Percentiles rank a stretch among this genome's conserved stretches.
phyloP scores from a whole-genome alignment of 2,888 invertebrate genomes.

The Parnassius smintheus region DNA sequence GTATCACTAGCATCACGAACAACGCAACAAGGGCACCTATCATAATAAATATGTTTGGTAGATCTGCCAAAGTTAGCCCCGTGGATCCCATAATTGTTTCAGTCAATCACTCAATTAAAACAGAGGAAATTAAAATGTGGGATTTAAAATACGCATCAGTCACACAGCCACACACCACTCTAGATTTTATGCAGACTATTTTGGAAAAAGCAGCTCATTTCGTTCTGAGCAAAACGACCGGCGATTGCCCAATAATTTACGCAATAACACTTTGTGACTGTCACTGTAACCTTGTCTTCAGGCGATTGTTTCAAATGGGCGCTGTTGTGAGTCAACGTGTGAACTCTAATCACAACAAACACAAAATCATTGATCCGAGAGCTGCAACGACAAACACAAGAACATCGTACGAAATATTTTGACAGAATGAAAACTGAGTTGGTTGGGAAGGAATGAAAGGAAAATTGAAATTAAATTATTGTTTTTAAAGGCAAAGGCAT shows the following conservation, averaged over 20 bases:
- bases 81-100: constrained; percentile 63
- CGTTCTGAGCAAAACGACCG: constrained; percentile 38
- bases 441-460: too few relatives aligned
- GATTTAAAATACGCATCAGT: constrained; percentile 52
- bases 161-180: constrained; percentile 45
- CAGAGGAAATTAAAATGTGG: constrained; percentile 43
- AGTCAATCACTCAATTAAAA: constrained; percentile 35
- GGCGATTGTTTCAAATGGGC: constrained; percentile 32
- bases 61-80: constrained; percentile 85
- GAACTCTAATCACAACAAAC: constrained; percentile 68
- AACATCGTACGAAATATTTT: constrained; percentile 44
- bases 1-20: constrained; percentile 87
- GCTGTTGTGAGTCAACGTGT: constrained; percentile 44
- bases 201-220: constrained; percentile 38
- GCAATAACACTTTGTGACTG: constrained; percentile 46
- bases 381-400: constrained; percentile 43
- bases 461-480: too few relatives aligned
- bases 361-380: constrained; percentile 69
- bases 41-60: constrained; percentile 88
- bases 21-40: constrained; percentile 87
- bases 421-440: constrained; percentile 46
- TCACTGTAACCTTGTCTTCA: constrained; percentile 36
- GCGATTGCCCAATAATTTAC: constrained; percentile 47
- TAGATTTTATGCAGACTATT: constrained; percentile 42
- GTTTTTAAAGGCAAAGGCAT: too few relatives aligned